Conservation (phyloP, 2,888 invertebrate species). For the Eristalinus aeneus region DNA sequence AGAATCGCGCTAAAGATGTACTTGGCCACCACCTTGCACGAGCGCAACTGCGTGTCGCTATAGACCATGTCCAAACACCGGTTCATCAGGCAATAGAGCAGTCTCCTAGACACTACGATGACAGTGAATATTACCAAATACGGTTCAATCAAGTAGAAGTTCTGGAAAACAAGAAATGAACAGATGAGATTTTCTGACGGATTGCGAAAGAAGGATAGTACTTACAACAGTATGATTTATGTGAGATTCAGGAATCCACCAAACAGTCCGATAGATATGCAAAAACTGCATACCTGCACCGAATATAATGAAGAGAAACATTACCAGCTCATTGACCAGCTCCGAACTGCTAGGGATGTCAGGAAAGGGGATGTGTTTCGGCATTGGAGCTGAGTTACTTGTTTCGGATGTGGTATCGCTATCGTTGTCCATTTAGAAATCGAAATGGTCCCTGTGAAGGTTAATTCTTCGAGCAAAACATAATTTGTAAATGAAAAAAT, state of each 20-base stretch:
- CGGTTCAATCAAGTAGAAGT: conserved; percentile 95
- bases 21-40: conserved; percentile 74
- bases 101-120: conserved; percentile 89
- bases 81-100: conserved; percentile 85
- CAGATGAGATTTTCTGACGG: neutral
- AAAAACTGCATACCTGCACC: conserved; percentile 94
- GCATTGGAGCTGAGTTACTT: conserved; percentile 79
- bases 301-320: conserved; percentile 89
- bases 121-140: conserved; percentile 92
- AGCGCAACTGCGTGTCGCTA: conserved; percentile 79
- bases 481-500: neutral
- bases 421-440: conserved; percentile 58
- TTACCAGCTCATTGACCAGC: conserved; percentile 91
- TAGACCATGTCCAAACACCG: conserved; percentile 81
- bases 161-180: conserved; percentile 83
- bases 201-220: neutral
- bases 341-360: conserved; percentile 89
- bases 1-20: conserved; percentile 83
- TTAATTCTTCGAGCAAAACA: neutral
- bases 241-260: conserved; percentile 98
- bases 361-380: conserved; percentile 92
- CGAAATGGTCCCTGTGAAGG: neutral
- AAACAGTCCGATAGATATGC: conserved; percentile 96
- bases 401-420: conserved; percentile 52
- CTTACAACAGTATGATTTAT: conserved; percentile 93